A percentile compares a stretch with the other conserved stretches of the same genome.
These are phyloP conservation scores for Atta colombica DNA, from an alignment of 1,140 invertebrate genomes.

Conservation along the genomic window DNA sequence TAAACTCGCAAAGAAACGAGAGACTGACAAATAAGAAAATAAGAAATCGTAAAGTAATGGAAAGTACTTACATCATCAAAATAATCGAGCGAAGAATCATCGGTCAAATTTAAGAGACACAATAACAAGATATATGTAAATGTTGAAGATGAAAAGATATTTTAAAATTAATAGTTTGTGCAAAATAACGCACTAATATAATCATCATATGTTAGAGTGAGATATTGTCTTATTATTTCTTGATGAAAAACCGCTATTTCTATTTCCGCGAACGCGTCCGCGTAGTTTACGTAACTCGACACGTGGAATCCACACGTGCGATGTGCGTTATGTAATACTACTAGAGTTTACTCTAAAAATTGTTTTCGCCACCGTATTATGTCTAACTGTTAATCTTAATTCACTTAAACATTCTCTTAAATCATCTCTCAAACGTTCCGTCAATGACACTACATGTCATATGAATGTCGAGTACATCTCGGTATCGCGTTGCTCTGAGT, in stretches of 20 bases:
- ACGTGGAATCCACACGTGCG: slow-evolving; percentile 42
- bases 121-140: slow-evolving; percentile 6
- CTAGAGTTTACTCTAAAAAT: neutral
- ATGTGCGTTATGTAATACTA: slow-evolving; percentile 27
- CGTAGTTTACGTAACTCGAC: slow-evolving; percentile 19
- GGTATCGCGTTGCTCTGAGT: neutral
- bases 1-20: neutral
- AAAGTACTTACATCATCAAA: neutral
- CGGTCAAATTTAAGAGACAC: neutral
- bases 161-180: slow-evolving; percentile 15
- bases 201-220: slow-evolving; percentile 27
- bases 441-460: neutral
- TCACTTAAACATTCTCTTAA: neutral
- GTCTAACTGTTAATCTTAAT: slow-evolving; percentile 7
- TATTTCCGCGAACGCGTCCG: slow-evolving; percentile 41
- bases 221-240: slow-evolving; percentile 31
- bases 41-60: neutral
- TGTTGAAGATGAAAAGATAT: neutral
- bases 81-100: neutral
- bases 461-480: neutral
- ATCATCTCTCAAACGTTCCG: neutral
- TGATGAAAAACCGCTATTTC: slow-evolving; percentile 40
- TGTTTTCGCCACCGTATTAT: neutral
- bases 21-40: neutral
- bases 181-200: neutral